Conservation (phyloP, 1,140 invertebrate species). For the Capitella teleta region DNA sequence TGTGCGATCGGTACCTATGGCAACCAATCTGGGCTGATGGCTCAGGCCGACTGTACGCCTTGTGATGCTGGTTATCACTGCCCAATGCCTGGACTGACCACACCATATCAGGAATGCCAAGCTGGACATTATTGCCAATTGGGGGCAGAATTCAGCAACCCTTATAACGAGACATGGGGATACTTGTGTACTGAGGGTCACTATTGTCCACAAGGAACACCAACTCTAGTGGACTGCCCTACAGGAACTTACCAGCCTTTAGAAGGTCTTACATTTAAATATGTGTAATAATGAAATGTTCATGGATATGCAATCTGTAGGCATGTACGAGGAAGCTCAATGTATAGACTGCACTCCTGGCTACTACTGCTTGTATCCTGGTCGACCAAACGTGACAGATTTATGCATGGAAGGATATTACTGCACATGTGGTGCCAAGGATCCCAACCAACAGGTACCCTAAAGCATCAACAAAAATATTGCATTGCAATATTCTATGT, state of each 20-base stretch:
- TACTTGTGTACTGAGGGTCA: slow-evolving; percentile 29
- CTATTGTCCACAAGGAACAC: slow-evolving; percentile 30
- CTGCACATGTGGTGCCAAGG: slow-evolving; percentile 27
- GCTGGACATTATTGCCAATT: slow-evolving; percentile 30
- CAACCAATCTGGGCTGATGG: slow-evolving; percentile 22
- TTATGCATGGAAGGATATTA: slow-evolving; percentile 30
- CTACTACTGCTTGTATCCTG: slow-evolving; percentile 27
- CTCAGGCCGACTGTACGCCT: slow-evolving; percentile 15
- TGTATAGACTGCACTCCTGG: slow-evolving; percentile 14
- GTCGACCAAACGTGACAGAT: slow-evolving; percentile 23
- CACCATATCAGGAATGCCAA: slow-evolving; percentile 17
- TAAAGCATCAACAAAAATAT: background rate
- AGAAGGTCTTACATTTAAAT: slow-evolving; percentile 15
- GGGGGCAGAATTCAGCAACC: slow-evolving; percentile 22
- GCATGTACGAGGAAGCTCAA: background rate
- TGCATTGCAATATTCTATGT: background rate
- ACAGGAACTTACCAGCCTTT: slow-evolving; percentile 32
- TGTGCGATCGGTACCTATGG: slow-evolving; percentile 21
- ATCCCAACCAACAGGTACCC: slow-evolving; percentile 22
- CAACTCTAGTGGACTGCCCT: slow-evolving; percentile 23
- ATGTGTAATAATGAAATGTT: background rate
- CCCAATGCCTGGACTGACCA: background rate
- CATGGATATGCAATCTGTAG: background rate
- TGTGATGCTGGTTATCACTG: slow-evolving; percentile 24
- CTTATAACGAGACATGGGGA: slow-evolving; percentile 22